Conservation (phyloP, 1,140 invertebrate species). For the Ceratosolen solmsi region DNA sequence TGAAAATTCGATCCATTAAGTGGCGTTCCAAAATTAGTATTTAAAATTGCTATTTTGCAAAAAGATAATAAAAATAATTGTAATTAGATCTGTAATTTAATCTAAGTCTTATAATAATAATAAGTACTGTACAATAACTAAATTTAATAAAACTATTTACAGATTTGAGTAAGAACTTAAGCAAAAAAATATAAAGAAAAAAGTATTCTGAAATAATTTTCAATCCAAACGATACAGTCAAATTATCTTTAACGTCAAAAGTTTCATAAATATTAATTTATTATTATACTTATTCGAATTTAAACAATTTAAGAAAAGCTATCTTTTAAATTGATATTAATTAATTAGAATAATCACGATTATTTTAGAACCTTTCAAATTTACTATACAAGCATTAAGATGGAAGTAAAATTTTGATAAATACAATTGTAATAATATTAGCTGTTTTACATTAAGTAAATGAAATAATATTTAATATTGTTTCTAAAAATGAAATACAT, state of each 20-base stretch:
- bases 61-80: conserved; percentile 43
- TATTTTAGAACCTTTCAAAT: not conserved
- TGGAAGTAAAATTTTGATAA: conserved; percentile 34
- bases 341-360: no score
- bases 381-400: conserved; percentile 23
- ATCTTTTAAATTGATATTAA: no score
- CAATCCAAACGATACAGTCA: no score
- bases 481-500: not conserved
- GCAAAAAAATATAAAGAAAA: not conserved
- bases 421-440: no score
- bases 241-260: not conserved
- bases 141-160: conserved; percentile 41
- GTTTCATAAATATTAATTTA: not conserved
- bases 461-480: not conserved
- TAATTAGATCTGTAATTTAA: conserved; percentile 32
- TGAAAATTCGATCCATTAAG: conserved; percentile 10
- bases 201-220: no score
- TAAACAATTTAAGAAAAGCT: not conserved
- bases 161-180: conserved; percentile 18
- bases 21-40: conserved; percentile 27
- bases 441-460: not conserved
- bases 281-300: no score
- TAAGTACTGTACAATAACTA: conserved; percentile 48
- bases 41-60: conserved; percentile 33
- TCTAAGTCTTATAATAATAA: conserved; percentile 33